phyloP scores from a whole-genome alignment of 2,888 invertebrate species.

The Horisme vitalbata region DNA sequence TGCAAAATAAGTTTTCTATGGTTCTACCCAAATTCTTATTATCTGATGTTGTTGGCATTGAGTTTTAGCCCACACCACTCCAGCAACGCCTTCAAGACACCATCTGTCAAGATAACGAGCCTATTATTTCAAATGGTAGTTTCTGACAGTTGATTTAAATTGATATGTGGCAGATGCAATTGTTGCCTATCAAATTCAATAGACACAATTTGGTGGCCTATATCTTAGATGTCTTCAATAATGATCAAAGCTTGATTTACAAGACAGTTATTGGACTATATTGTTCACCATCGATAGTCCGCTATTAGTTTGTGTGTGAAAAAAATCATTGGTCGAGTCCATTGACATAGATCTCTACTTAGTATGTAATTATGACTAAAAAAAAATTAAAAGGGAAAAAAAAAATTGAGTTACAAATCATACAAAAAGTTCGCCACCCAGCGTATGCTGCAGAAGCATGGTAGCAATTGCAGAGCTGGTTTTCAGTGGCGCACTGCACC shows the following conservation, averaged over 20 bases:
- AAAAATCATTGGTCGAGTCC: no score
- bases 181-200: slow-evolving; percentile 18
- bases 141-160: slow-evolving; percentile 4
- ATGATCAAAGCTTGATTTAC: background rate
- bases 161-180: slow-evolving; percentile 15
- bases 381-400: no score
- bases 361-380: no score
- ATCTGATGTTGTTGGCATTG: background rate
- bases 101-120: slow-evolving; percentile 7
- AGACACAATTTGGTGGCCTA: slow-evolving; percentile 16
- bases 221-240: slow-evolving; percentile 2
- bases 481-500: no score
- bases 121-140: background rate
- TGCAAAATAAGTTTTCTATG: no score
- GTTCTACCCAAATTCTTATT: no score
- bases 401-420: no score
- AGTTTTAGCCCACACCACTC: background rate
- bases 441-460: no score
- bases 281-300: background rate
- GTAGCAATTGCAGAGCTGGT: no score
- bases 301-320: no score
- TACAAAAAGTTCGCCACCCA: no score
- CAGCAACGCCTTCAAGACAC: background rate
- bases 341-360: no score
- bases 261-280: background rate